phyloP scores from a whole-genome alignment of 2,797 vertebrate species.

The Botia kubotai region DNA sequence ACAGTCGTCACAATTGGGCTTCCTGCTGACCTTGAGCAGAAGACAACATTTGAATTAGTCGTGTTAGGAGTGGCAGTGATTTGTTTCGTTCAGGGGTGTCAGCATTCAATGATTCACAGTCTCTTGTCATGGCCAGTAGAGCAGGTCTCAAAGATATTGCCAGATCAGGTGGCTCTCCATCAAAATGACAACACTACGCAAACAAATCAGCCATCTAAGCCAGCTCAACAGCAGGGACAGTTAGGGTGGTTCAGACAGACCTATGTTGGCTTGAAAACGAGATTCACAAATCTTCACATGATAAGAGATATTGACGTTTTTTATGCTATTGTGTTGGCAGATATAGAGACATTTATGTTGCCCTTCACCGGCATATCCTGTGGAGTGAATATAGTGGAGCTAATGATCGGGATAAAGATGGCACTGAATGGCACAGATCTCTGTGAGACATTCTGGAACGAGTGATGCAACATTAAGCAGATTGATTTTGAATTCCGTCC shows the following conservation, averaged over 20 bases:
- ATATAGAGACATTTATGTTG: conserved; percentile 56
- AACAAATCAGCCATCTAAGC: not conserved
- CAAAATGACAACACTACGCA: conserved; percentile 6
- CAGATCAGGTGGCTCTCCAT: conserved; percentile 43
- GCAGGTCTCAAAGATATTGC: conserved; percentile 41
- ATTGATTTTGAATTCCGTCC: conserved; percentile 74
- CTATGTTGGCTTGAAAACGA: not conserved
- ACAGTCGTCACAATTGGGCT: not conserved
- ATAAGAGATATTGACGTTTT: conserved; percentile 61
- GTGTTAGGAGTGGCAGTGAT: conserved; percentile 4
- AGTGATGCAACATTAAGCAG: conserved; percentile 77
- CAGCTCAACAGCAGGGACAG: not conserved
- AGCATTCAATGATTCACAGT: conserved; percentile 15
- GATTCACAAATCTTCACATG: conserved; percentile 23
- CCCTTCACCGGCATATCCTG: conserved; percentile 68
- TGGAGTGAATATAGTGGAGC: conserved; percentile 64
- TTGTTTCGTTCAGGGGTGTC: not conserved
- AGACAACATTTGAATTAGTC: conserved; percentile 3
- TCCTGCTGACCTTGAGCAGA: conserved; percentile 7
- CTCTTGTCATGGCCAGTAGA: conserved; percentile 24
- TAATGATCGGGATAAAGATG: conserved; percentile 60
- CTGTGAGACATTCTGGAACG: conserved; percentile 59
- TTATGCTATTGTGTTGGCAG: conserved; percentile 18
- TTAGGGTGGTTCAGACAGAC: not conserved
- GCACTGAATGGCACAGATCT: conserved; percentile 64